Evolutionary conservation across 2,797 vertebrate species (phyloP), one percentile per base, ranked within the genome.

Genomic region (Parauchenoglanis punctatus): DNA sequence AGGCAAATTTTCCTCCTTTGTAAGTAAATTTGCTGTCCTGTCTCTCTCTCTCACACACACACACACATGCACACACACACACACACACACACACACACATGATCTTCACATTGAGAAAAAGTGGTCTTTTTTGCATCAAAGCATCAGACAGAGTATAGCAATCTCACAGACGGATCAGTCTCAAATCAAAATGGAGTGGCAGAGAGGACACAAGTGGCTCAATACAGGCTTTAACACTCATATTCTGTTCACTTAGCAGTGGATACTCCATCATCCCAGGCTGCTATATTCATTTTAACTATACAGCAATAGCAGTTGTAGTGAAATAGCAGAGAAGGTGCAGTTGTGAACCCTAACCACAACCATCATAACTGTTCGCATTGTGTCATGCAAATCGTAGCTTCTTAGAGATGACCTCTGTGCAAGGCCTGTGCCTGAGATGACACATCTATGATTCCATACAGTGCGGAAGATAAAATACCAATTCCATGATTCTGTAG

Each of bases 121-220:
- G 83, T 89, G 88, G 81, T 61, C 20, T 91, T 88, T 86, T 52
- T 65, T 67, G 83, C 82, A 77, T 89, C 78, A 72, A 82, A 72
- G 84, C 54, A 31, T 87, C 35, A 59, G 90, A 12, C n/a, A 87
- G 89, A 84, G 83, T 89, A 87, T 78, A 49, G 68, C 63, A 56
- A 68, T 86, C 84, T 90, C 87, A 84, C 80, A 85, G 56, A 61
- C 44, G 75, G 91, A 90, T 92, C 78, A 91, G 87, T 88, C 81
- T 87, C 67, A 87, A 91, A 93, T 92, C 88, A 87, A 86, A 93
- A 90, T 83, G 67, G 77, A 90, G 80, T 63, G 73, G 87, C 87
- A 89, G 85, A 81, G 68, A 77, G 54, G 88, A 91, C 81, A 92
- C 88, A 81, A 46, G 23, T 52, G 88, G 87, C 89, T 87, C 81